Percentiles rank a stretch among this genome's conserved stretches.
Evolutionary conservation across 2,797 vertebrate species (phyloP).

Genomic region (Coregonus sp.): DNA sequence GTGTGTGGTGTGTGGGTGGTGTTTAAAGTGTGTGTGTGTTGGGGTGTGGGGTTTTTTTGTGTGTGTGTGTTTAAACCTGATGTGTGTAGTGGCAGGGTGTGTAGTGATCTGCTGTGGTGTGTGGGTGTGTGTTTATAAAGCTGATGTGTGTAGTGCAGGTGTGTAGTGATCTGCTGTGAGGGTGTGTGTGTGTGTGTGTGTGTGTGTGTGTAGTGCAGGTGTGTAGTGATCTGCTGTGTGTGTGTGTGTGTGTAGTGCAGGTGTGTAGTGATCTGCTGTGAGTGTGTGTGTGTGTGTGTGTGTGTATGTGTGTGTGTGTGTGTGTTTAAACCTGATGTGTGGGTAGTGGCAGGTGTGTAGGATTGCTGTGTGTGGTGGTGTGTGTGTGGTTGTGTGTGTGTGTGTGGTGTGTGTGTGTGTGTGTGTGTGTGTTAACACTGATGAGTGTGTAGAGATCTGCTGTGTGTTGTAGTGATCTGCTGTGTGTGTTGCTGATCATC

Average conservation of each 20-base stretch:
- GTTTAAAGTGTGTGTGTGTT: slow-evolving; percentile 51
- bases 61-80: neutral
- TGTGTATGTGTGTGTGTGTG: no score
- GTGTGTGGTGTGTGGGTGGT: slow-evolving; percentile 23
- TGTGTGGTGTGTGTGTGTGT: no score
- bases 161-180: slow-evolving; percentile 54
- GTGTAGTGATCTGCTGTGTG: slow-evolving; percentile 11
- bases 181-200: slow-evolving; percentile 52
- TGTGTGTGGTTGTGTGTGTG: no score
- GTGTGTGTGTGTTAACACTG: no score
- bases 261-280: neutral
- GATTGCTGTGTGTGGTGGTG: no score
- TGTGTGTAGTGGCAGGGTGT: slow-evolving; percentile 46
- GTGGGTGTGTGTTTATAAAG: no score
- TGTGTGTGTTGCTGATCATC: slow-evolving; percentile 44
- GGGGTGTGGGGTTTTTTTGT: no score
- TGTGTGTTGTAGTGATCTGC: neutral
- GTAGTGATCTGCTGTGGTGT: slow-evolving; percentile 14
- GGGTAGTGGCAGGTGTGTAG: no score
- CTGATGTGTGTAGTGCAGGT: no score
- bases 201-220: slow-evolving; percentile 24
- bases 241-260: slow-evolving; percentile 45
- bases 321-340: no score
- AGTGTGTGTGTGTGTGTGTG: slow-evolving; percentile 46
- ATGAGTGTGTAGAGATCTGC: slow-evolving; percentile 45